Conservation (phyloP, 2,113 vertebrate genomes). For the Strix uralensis region DNA sequence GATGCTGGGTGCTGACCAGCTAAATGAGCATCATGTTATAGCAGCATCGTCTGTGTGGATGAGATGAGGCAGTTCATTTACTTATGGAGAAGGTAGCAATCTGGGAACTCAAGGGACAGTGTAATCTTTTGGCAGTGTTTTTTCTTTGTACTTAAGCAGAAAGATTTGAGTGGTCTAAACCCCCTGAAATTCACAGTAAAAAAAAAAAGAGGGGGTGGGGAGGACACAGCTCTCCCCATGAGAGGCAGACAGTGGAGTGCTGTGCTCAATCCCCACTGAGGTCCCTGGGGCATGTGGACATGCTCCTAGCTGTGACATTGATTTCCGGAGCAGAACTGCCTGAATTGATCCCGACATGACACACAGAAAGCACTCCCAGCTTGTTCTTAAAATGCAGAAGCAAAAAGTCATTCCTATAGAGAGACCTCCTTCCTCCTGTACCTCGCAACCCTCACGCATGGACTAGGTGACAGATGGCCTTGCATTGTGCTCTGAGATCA, state of each 20-base stretch:
- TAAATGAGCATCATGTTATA: not conserved
- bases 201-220: not conserved
- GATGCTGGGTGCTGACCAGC: not conserved
- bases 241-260: not conserved
- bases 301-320: not conserved
- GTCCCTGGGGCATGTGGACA: not conserved
- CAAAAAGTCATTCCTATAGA: not conserved
- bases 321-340: not conserved
- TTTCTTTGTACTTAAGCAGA: not conserved
- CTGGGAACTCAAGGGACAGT: not conserved
- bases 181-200: not conserved
- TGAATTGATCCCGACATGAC: rapidly evolving
- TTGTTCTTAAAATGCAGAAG: not conserved
- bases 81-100: rapidly evolving
- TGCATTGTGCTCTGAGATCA: not conserved
- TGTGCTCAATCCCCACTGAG: not conserved
- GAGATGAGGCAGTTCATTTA: not conserved
- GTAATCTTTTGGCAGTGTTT: not conserved
- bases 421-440: not conserved
- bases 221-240: not conserved
- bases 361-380: not conserved
- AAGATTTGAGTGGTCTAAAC: not conserved
- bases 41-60: not conserved
- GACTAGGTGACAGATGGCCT: not conserved
- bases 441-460: not conserved